Base-by-base conservation (phyloP, 2,113 vertebrate species). In the Acrocephalus kingi region DNA sequence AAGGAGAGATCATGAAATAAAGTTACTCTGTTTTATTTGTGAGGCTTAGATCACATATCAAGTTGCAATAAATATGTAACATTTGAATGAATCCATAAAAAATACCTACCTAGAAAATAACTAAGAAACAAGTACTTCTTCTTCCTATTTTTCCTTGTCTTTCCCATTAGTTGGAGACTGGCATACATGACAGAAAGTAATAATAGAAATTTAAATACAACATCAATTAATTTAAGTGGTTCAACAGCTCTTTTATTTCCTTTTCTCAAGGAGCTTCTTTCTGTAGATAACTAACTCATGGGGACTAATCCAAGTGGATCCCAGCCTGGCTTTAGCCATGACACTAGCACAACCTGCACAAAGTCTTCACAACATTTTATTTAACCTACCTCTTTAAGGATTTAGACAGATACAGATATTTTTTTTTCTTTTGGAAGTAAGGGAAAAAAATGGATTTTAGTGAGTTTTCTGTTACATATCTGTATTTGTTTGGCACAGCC, bases 91-190 rank as follows among this genome's bases (percentile, higher is more conserved):
- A 72, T 89, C 20, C 5, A 23, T 33, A 24, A 84, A 76, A 88
- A 83, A 78, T 48, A 52, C 4, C 16, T 59, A 13, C n/a, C 7
- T n/a, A 62, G 20, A 45, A 72, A 67, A 72, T 28, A 71, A 37
- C 0, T 2, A 7, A 24, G 59, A 61, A 13, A 2, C 3, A 72
- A 67, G 3, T 20, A 7, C 2, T 23, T 46, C 12, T 62, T 67
- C 31, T 23, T 37, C 8, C 6, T 39, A 0, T 71, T 89, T 84
- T 77, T 54, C 30, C 9, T 87, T 31, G 5, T 71, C 8, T 62
- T 22, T 46, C 69, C 10, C 13, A 6, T 52, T 74, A 31, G 5
- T 35, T 77, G 45, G 33, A 81, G 33, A 62, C 4, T 55, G 31
- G 13, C 12, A 56, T 20, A 51, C 11, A 64, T 72, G 27, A 61